These are phyloP conservation scores for Eubasilissa splendida DNA, from an alignment of 2,888 invertebrate genomes.

Conservation along the genomic window DNA sequence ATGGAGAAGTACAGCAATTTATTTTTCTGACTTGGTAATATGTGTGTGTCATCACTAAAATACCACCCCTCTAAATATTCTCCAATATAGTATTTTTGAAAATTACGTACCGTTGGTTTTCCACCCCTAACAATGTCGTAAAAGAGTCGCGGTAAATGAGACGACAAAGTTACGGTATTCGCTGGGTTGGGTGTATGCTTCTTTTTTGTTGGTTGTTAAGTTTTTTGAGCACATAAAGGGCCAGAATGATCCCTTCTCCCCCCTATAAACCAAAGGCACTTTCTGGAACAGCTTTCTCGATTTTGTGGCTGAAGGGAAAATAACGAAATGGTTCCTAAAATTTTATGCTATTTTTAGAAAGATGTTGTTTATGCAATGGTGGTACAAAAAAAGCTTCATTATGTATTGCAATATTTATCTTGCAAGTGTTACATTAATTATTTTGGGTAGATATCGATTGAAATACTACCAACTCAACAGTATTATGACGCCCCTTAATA, in stretches of 20 bases:
- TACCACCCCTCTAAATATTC: too few relatives aligned
- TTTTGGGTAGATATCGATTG: too few relatives aligned
- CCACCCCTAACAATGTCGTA: slow-evolving; percentile 7
- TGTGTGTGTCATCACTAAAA: too few relatives aligned
- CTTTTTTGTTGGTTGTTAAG: slow-evolving; percentile 39
- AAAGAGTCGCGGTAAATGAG: slow-evolving; percentile 33
- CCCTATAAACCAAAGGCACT: slow-evolving; percentile 29
- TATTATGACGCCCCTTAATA: too few relatives aligned
- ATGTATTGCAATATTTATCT: too few relatives aligned
- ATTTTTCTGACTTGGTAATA: too few relatives aligned
- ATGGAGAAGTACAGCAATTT: too few relatives aligned
- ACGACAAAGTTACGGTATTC: slow-evolving; percentile 30
- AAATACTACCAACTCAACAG: too few relatives aligned
- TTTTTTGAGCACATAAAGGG: slow-evolving; percentile 33
- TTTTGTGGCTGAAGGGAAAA: slow-evolving; percentile 7
- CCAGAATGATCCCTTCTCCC: background rate
- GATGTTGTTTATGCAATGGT: background rate
- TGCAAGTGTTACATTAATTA: too few relatives aligned
- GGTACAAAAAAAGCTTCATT: too few relatives aligned
- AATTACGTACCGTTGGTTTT: background rate
- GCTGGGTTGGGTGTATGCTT: slow-evolving; percentile 29
- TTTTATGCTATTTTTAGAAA: slow-evolving; percentile 20
- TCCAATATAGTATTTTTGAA: too few relatives aligned
- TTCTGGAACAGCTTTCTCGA: slow-evolving; percentile 33
- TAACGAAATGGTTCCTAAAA: slow-evolving; percentile 22